Conservation (phyloP, 2,113 vertebrate species). For the Cephalopholis sonnerati region DNA sequence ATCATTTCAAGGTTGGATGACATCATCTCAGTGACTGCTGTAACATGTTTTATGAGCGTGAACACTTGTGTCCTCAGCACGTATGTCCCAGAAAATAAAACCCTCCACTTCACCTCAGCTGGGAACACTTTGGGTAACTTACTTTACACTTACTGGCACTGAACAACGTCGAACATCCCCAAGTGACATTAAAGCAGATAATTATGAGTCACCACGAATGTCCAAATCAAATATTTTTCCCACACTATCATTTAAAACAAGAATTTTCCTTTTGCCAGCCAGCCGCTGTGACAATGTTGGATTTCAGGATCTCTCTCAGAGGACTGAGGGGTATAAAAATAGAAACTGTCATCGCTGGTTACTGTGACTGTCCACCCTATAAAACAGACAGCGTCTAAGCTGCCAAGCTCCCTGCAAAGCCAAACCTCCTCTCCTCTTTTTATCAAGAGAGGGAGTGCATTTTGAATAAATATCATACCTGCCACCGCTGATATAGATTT, state of each 20-base stretch:
- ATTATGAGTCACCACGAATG: constrained; percentile 1
- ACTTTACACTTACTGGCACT: not conserved
- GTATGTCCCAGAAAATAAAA: not conserved
- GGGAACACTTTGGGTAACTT: not conserved
- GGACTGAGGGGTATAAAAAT: constrained; percentile 71
- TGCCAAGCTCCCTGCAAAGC: constrained; percentile 64
- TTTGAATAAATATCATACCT: constrained; percentile 68
- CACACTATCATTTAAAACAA: constrained; percentile 10
- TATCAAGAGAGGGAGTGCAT: constrained; percentile 34
- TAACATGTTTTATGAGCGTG: not conserved
- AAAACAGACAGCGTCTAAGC: constrained; percentile 65
- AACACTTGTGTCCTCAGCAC: not conserved
- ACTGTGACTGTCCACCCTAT: constrained; percentile 65
- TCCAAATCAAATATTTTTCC: constrained; percentile 18
- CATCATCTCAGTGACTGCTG: not conserved
- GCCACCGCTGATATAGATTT: constrained; percentile 62
- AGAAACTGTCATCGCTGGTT: constrained; percentile 74
- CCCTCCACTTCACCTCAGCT: not conserved
- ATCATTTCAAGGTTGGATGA: not conserved
- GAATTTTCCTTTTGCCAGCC: constrained; percentile 26
- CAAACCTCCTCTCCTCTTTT: constrained; percentile 45
- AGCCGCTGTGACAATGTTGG: constrained; percentile 57
- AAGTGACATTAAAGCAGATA: constrained; percentile 1
- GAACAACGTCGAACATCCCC: not conserved
- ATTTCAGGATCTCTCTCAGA: constrained; percentile 60